Base-by-base conservation (phyloP, 2,113 vertebrate genomes). In the Noturus placidus region DNA sequence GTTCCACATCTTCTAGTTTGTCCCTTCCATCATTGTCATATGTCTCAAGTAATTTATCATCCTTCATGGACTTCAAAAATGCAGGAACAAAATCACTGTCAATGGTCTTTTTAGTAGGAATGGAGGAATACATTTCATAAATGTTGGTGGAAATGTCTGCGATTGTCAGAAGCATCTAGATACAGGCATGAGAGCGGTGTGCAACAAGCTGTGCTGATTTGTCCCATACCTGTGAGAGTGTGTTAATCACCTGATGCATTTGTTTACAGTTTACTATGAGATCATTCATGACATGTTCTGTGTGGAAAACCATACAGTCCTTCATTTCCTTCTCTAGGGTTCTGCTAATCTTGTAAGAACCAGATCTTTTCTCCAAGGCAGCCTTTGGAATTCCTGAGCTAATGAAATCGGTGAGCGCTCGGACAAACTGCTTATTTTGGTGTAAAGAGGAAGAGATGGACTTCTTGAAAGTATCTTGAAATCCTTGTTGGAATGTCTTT, bases 361-460 rank as follows among this genome's bases (percentile, higher is more conserved):
- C 33, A 38, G 52, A 25, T 7, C 30, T 9, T 56, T 50, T 81
- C 33, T 74, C 13, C 52, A 85, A 19, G 8, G 63, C 82, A 1
- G 63, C n/a, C 35, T 87, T 82, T 87, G 89, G 82, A n/a, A 89
- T 59, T 57, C 35, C 10, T 54, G 65, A 72, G n/a, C 81, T 78
- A 30, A 88, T 81, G 17, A 91, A 54, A 5, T 77, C 25, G 35
- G 50, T 82, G 3, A 89, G 63, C 4, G 4, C 15, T 15, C 33
- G 5, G 35, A 59, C 50, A 59, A 91, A 85, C 9, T 54, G 30
- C 61, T 56, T 25, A 65, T 91, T 91, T 2, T 80, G 7, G 33
- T 88, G 56, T n/a, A 91, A n/a, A 17, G 4, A 22, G 20, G 3
- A 56, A 14, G 1, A 9, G 2, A 89, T 59, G 33, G 38, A 46